These are phyloP conservation scores for Frieseomelitta varia DNA, from an alignment of 1,140 invertebrate genomes.

Conservation along the genomic window DNA sequence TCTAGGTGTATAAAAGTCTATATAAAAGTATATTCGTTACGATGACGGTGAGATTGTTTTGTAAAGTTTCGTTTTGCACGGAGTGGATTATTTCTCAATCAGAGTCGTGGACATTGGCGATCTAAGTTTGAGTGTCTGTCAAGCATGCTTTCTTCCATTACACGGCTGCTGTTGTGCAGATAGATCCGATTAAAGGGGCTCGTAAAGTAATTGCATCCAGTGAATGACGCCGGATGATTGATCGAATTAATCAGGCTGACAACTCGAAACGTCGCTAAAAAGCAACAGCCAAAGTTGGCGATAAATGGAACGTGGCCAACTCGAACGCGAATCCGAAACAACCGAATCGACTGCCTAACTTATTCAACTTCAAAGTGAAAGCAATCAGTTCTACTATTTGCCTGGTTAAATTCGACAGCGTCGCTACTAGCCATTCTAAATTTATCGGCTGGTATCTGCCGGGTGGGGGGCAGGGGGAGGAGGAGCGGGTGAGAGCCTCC, in stretches of 20 bases:
- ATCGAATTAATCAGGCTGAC: conserved; percentile 48
- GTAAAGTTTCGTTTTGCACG: no score
- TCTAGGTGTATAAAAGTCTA: no score
- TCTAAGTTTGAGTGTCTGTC: neutral
- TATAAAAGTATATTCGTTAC: no score
- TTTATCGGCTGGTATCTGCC: conserved; percentile 1
- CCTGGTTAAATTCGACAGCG: conserved; percentile 18
- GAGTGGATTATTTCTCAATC: neutral
- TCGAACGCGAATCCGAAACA: neutral
- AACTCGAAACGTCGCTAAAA: neutral
- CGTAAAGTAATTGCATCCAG: conserved; percentile 40
- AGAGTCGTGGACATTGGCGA: neutral
- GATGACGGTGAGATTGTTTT: no score
- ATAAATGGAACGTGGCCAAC: conserved; percentile 32
- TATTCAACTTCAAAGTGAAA: conserved; percentile 30
- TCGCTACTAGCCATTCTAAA: conserved; percentile 2
- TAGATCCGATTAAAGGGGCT: conserved; percentile 23
- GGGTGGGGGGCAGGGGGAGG: no score
- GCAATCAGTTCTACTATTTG: conserved; percentile 28
- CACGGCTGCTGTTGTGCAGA: neutral
- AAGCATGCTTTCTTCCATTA: neutral
- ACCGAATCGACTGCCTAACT: conserved; percentile 18
- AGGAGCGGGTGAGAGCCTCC: neutral
- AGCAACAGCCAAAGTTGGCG: conserved; percentile 12
- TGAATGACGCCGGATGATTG: conserved; percentile 48